Evolutionary conservation across 1,140 invertebrate genomes (phyloP).

Genomic region (Sitophilus oryzae): DNA sequence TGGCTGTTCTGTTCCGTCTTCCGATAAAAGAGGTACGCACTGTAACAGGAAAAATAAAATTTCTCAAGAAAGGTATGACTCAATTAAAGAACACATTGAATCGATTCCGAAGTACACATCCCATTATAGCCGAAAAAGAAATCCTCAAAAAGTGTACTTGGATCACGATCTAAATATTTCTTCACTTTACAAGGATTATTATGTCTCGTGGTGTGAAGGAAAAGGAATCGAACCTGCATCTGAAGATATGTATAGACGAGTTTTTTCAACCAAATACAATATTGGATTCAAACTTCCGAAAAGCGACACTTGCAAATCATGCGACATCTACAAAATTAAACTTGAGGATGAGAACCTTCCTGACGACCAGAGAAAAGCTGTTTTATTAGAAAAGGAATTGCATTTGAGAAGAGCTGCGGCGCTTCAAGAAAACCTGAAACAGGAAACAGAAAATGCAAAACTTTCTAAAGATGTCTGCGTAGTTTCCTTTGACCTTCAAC

Average conservation of each 20-base stretch:
- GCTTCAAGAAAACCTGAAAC: background rate
- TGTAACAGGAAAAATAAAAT: background rate
- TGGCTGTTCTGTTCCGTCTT: background rate
- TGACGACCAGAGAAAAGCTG: background rate
- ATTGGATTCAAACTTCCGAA: slow-evolving; percentile 6
- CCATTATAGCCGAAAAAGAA: background rate
- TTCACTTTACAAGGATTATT: slow-evolving; percentile 2
- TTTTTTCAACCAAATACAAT: slow-evolving; percentile 1
- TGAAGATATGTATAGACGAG: background rate
- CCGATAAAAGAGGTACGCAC: background rate
- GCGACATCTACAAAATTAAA: background rate
- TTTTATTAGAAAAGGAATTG: background rate
- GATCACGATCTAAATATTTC: slow-evolving; percentile 5
- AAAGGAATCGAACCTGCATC: background rate
- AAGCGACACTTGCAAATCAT: slow-evolving; percentile 2
- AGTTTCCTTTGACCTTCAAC: slow-evolving; percentile 1
- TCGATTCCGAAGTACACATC: background rate
- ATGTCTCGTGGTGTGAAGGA: background rate
- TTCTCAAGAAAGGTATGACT: background rate
- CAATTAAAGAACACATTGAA: background rate
- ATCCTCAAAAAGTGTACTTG: background rate
- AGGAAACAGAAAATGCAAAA: slow-evolving; percentile 2
- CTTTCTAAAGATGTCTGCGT: background rate
- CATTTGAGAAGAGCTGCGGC: background rate
- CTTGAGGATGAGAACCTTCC: background rate